Percentiles rank a stretch among this genome's conserved stretches.
phyloP scores from a whole-genome alignment of 2,797 vertebrate genomes.

The Poecilia wingei region DNA sequence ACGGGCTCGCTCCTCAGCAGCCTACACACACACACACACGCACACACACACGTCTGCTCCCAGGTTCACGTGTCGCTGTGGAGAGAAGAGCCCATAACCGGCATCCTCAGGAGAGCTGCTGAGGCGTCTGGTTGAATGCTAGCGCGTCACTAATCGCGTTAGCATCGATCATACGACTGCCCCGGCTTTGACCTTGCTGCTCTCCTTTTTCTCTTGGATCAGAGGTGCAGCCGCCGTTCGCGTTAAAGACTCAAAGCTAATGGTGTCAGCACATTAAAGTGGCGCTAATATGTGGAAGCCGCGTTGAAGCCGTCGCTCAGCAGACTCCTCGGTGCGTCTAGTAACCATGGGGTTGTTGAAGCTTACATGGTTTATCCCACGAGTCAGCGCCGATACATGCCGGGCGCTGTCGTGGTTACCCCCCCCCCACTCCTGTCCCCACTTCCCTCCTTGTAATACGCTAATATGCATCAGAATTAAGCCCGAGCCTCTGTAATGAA shows the following conservation, averaged over 20 bases:
- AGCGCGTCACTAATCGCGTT: conserved; percentile 67
- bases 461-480: conserved; percentile 74
- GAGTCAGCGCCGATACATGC: conserved; percentile 54
- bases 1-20: conserved; percentile 63
- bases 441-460: conserved; percentile 57
- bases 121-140: conserved; percentile 46
- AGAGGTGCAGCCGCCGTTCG: conserved; percentile 6
- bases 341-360: conserved; percentile 36
- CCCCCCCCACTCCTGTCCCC: background rate
- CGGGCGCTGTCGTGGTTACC: conserved; percentile 34
- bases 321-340: conserved; percentile 17
- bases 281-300: conserved; percentile 25
- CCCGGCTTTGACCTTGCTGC: conserved; percentile 57
- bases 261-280: conserved; percentile 41
- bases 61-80: conserved; percentile 41
- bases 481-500: conserved; percentile 69
- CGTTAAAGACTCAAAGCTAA: conserved; percentile 37
- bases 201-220: conserved; percentile 16
- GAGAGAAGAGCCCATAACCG: conserved; percentile 42
- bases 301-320: conserved; percentile 35
- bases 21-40: conserved; percentile 20
- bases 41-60: conserved; percentile 59
- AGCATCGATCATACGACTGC: conserved; percentile 62
- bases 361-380: conserved; percentile 64
- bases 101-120: conserved; percentile 33